phyloP scores from a whole-genome alignment of 1,140 invertebrate species.

The Anastatus disparis region DNA sequence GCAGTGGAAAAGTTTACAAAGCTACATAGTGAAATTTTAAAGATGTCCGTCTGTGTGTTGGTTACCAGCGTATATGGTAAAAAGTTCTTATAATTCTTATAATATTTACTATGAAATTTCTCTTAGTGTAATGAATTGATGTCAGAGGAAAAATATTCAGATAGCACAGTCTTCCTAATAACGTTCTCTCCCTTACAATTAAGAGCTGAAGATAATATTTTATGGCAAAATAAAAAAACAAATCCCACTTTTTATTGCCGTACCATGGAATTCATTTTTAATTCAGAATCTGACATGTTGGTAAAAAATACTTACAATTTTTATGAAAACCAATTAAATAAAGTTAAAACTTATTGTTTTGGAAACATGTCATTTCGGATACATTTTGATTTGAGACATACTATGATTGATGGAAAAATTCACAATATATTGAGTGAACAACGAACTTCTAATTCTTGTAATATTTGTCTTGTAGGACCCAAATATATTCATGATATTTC shows the following conservation, averaged over 20 bases:
- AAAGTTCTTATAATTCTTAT: too few relatives aligned
- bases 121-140: too few relatives aligned
- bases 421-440: slow-evolving; percentile 57
- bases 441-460: slow-evolving; percentile 53
- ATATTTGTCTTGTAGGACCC: slow-evolving; percentile 54
- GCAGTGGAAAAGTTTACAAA: too few relatives aligned
- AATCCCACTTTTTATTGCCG: slow-evolving; percentile 53
- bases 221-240: slow-evolving; percentile 54
- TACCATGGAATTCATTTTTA: slow-evolving; percentile 49
- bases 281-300: slow-evolving; percentile 51
- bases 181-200: slow-evolving; percentile 49
- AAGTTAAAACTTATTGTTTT: slow-evolving; percentile 8
- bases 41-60: too few relatives aligned
- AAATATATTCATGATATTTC: slow-evolving; percentile 53
- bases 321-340: slow-evolving; percentile 13
- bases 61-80: too few relatives aligned
- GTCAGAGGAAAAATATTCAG: too few relatives aligned
- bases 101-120: too few relatives aligned
- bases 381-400: slow-evolving; percentile 46
- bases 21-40: too few relatives aligned
- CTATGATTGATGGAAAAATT: slow-evolving; percentile 64
- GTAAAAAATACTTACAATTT: not conserved
- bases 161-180: slow-evolving; percentile 44
- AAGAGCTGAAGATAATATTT: slow-evolving; percentile 29
- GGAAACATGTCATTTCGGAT: slow-evolving; percentile 32